Conservation (phyloP, 2,888 invertebrate species). For the Spialia ferax region DNA sequence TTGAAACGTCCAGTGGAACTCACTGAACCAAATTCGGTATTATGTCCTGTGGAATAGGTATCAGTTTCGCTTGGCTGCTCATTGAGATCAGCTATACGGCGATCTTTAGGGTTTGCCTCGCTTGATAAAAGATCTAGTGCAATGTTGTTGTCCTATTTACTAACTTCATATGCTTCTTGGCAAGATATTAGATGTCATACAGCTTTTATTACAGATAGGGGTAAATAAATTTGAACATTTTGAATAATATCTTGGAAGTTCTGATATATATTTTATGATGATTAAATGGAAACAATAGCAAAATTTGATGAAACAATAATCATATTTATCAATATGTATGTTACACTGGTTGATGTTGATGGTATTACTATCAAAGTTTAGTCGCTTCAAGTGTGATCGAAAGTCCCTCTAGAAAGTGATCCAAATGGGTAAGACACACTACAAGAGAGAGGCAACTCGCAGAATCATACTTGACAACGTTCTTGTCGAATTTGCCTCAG, state of each 20-base stretch:
- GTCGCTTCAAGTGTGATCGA: too few species aligned
- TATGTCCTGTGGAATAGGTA: constrained; percentile 31
- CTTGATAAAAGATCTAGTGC: constrained; percentile 37
- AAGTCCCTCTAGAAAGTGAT: too few species aligned
- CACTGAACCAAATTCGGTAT: constrained; percentile 25
- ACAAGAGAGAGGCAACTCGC: too few species aligned
- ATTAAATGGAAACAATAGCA: not conserved
- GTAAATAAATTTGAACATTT: not conserved
- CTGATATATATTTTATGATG: not conserved
- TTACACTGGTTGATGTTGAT: too few species aligned
- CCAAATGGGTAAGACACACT: too few species aligned
- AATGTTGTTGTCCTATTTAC: constrained; percentile 33
- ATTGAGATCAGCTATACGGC: constrained; percentile 27
- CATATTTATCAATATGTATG: too few species aligned
- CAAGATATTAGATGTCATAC: constrained; percentile 22
- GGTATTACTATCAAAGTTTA: too few species aligned
- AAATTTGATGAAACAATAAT: not conserved
- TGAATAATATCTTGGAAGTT: not conserved
- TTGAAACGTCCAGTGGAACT: constrained; percentile 43
- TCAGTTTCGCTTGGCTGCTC: constrained; percentile 30
- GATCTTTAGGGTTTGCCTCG: constrained; percentile 37
- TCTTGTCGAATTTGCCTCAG: too few species aligned
- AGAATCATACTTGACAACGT: too few species aligned
- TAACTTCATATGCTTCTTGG: constrained; percentile 21
- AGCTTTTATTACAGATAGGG: not conserved